A percentile compares a stretch with the other conserved stretches of the same genome.
Evolutionary conservation across 2,797 vertebrate genomes (phyloP).

Genomic region (Bucorvus abyssinicus): DNA sequence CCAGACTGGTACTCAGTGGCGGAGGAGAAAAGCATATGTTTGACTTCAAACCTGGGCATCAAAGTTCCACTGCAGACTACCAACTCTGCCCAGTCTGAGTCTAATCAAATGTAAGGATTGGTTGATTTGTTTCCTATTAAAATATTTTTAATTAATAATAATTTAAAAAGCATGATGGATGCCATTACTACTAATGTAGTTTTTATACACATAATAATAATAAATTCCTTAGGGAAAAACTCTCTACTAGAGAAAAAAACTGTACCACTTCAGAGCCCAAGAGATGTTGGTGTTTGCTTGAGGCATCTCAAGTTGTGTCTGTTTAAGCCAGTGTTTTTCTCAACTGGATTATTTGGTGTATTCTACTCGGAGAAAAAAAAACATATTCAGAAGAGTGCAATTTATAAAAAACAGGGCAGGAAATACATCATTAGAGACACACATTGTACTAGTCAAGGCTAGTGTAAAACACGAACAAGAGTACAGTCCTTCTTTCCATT

Average conservation of each 20-base stretch:
- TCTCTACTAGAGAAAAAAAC: background rate
- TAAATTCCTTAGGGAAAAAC: background rate
- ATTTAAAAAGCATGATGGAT: background rate
- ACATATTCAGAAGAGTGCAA: background rate
- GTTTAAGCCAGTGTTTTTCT: background rate
- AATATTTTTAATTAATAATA: background rate
- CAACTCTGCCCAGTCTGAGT: background rate
- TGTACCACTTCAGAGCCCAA: background rate
- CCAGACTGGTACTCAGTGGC: background rate
- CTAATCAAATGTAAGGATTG: background rate
- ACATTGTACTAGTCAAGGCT: background rate
- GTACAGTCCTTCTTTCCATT: background rate
- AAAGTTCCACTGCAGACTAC: background rate
- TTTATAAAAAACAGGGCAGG: background rate
- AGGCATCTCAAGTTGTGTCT: background rate
- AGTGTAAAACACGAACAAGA: background rate
- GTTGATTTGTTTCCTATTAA: background rate
- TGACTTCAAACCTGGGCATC: background rate
- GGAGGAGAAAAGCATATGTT: background rate
- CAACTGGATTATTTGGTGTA: background rate
- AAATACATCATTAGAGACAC: background rate
- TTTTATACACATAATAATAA: background rate
- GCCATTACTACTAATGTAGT: background rate
- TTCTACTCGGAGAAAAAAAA: background rate
- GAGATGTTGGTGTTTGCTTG: background rate